phyloP scores from a whole-genome alignment of 35 echinoderm and acorn worm species.

The Lytechinus variegatus region DNA sequence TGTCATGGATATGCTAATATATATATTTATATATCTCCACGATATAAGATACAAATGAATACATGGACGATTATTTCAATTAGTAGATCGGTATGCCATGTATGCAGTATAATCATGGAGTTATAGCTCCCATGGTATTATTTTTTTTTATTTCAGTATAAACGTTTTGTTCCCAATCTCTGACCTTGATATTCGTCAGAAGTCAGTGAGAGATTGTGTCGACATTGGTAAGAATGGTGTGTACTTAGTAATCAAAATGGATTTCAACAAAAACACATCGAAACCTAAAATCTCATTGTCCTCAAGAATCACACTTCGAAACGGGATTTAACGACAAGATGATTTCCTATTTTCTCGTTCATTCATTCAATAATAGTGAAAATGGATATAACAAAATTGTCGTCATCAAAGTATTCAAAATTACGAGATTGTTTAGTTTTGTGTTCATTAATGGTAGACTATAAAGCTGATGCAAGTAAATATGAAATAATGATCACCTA shows the following conservation, averaged over 20 bases:
- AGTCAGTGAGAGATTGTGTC: neutral
- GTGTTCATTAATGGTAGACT: too few species aligned
- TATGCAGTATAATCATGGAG: neutral
- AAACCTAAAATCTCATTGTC: neutral
- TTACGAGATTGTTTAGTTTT: too few species aligned
- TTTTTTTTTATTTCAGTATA: neutral
- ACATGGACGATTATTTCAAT: neutral
- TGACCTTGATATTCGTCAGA: neutral
- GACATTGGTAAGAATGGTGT: neutral
- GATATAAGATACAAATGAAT: neutral
- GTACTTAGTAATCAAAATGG: neutral
- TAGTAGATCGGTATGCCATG: neutral
- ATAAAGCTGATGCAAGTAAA: too few species aligned
- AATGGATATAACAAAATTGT: too few species aligned
- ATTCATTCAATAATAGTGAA: too few species aligned
- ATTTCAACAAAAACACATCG: neutral
- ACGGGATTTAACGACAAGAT: neutral
- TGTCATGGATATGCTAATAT: too few species aligned
- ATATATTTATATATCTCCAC: neutral
- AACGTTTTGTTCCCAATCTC: neutral
- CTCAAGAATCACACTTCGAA: neutral
- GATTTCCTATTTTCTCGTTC: too few species aligned
- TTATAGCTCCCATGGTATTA: neutral
- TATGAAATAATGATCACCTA: too few species aligned
- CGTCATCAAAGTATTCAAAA: too few species aligned